Evolutionary conservation across 2,797 vertebrate species (phyloP).

Genomic region (Sebastes hopkinsi): DNA sequence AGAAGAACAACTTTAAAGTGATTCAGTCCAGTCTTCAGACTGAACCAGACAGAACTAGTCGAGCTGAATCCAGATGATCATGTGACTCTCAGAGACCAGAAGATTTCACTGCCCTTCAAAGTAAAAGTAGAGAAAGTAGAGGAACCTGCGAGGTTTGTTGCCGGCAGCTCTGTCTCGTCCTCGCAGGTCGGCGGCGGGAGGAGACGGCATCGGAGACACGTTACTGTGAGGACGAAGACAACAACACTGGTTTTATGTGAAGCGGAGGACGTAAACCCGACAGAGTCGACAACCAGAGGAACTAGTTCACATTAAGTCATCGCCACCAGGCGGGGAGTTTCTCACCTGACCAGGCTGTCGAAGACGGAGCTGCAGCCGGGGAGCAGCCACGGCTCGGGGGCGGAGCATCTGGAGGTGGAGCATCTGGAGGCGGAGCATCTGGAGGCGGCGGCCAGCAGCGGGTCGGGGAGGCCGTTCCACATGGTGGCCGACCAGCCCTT

Average conservation of each 20-base stretch:
- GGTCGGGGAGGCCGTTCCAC: slow-evolving; percentile 69
- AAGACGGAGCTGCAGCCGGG: slow-evolving; percentile 83
- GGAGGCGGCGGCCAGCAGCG: slow-evolving; percentile 33
- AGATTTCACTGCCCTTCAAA: background rate
- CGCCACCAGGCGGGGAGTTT: too few relatives aligned
- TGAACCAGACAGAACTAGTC: too few relatives aligned
- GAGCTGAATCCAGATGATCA: too few relatives aligned
- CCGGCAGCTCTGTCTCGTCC: slow-evolving; percentile 39
- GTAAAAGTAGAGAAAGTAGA: background rate
- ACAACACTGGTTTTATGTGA: too few relatives aligned
- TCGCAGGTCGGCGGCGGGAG: slow-evolving; percentile 20
- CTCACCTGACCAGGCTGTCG: slow-evolving; percentile 85
- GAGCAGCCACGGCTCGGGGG: slow-evolving; percentile 87
- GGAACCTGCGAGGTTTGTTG: slow-evolving; percentile 67
- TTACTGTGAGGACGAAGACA: slow-evolving; percentile 37
- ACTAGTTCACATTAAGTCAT: too few relatives aligned
- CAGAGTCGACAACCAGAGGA: too few relatives aligned
- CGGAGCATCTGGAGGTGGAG: slow-evolving; percentile 36
- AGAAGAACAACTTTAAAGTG: background rate
- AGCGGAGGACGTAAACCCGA: too few relatives aligned
- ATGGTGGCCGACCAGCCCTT: slow-evolving; percentile 71
- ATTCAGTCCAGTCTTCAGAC: background rate
- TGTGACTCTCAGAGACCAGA: background rate
- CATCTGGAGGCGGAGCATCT: too few relatives aligned
- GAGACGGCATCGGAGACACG: slow-evolving; percentile 34